A percentile compares a stretch with the other conserved stretches of the same genome.
These are phyloP conservation scores for Argyrosomus regius DNA, from an alignment of 2,797 vertebrate species.

Conservation along the genomic window DNA sequence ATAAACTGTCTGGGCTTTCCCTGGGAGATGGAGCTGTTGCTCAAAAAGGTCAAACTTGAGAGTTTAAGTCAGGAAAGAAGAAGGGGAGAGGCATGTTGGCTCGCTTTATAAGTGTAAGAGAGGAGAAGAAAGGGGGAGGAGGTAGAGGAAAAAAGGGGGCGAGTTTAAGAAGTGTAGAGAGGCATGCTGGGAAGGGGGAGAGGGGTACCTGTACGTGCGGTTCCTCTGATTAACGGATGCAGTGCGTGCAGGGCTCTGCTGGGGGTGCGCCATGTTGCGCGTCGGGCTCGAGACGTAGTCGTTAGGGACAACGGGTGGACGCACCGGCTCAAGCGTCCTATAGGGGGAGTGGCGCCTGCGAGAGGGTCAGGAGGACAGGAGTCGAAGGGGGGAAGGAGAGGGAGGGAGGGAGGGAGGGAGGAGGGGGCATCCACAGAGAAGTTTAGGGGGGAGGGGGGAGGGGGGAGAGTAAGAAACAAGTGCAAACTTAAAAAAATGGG, in stretches of 20 bases:
- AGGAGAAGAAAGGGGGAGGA: slow-evolving; percentile 51
- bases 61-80: not conserved
- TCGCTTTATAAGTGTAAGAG: slow-evolving; percentile 34
- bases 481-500: slow-evolving; percentile 81
- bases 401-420: not conserved
- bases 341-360: slow-evolving; percentile 99
- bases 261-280: slow-evolving; percentile 94
- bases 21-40: not conserved
- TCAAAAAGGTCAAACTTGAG: not conserved
- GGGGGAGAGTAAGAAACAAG: slow-evolving; percentile 80
- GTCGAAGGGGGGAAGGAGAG: slow-evolving; percentile 25
- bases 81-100: slow-evolving; percentile 18
- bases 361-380: slow-evolving; percentile 78
- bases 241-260: slow-evolving; percentile 96
- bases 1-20: slow-evolving; percentile 17
- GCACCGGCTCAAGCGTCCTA: slow-evolving; percentile 98
- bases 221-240: slow-evolving; percentile 99
- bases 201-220: slow-evolving; percentile 99
- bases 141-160: slow-evolving; percentile 33
- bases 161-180: slow-evolving; percentile 64
- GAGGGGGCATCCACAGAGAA: slow-evolving; percentile 71
- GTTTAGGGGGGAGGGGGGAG: slow-evolving; percentile 57
- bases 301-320: slow-evolving; percentile 98
- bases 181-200: slow-evolving; percentile 71
- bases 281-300: slow-evolving; percentile 99